Base-by-base conservation (phyloP, 2,888 invertebrate genomes). In the Slavum lentiscoides region DNA sequence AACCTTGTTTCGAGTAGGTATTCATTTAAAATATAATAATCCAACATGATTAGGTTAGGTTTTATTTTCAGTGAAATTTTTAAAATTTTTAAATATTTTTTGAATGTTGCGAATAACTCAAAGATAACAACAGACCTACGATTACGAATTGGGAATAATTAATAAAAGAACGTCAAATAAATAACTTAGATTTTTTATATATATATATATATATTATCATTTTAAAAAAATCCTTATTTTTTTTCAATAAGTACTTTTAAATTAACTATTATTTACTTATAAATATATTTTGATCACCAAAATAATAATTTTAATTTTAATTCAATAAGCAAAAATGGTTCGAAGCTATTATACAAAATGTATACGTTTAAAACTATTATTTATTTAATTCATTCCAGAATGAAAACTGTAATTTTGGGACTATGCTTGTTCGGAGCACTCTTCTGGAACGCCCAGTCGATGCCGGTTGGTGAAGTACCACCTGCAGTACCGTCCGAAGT, bases 341-440 rank as follows among this genome's bases (percentile, higher is more conserved):
- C n/a, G 8, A 55, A 19, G 23, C 15, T 23, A 61, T 61, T 23
- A 4, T 23, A 23, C 49, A 49, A 55, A 73, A 49, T 23, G 0
- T 53, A 5, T 30, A 49, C 2, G 13, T 58, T 59, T 61, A 68
- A 61, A 2, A 37, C 7, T 21, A 39, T 21, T 66, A 39, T 66
- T 11, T 15, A 64, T 58, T 19, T 66, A 15, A 59, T 30, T 62
- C 55, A 19, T 80, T 80, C 30, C 64, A 80, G 80, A 80, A 80
- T 80, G 80, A 80, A 80, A 80, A 72, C 80, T n/a, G 9, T 58
- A 72, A 72, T 80, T n/a, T 80, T 80, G 70, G 70, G 70, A 72
- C 39, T 72, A 43, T 80, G 80, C 58, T 43, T 80, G 64, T 80
- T 80, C 43, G 80, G 80, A 72, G 80, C 80, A 5, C 64, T 80